Conservation (phyloP, 2,797 vertebrate genomes). For the Trachops cirrhosus region DNA sequence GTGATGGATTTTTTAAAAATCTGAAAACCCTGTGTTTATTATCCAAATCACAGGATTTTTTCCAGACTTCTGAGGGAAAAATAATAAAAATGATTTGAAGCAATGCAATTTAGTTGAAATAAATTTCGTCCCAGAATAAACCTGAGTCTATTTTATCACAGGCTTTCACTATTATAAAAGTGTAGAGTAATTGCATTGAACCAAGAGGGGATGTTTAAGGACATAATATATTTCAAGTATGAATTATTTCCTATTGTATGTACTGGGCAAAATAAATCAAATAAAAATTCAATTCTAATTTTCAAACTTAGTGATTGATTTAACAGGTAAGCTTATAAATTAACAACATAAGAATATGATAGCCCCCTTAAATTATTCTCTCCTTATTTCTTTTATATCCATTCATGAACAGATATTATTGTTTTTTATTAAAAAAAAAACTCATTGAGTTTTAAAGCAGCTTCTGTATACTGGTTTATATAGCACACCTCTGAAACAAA, state of each 20-base stretch:
- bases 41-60: neutral
- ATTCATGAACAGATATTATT: neutral
- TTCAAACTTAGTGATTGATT: neutral
- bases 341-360: neutral
- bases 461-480: neutral
- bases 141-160: constrained; percentile 59
- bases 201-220: neutral
- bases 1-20: neutral
- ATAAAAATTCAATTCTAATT: constrained; percentile 63
- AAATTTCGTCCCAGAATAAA: constrained; percentile 34
- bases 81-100: constrained; percentile 12
- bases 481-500: neutral
- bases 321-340: neutral
- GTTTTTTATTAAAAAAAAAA: neutral
- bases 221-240: constrained; percentile 31
- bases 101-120: constrained; percentile 35
- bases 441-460: neutral
- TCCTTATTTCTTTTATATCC: neutral
- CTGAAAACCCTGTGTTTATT: constrained; percentile 15
- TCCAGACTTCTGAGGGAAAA: constrained; percentile 47
- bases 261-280: constrained; percentile 29
- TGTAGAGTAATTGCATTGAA: neutral
- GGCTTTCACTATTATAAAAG: constrained; percentile 44
- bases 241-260: constrained; percentile 53
- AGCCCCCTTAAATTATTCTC: neutral